Base-by-base conservation (phyloP, 2,113 vertebrate genomes). In the Brachionichthys hirsutus region DNA sequence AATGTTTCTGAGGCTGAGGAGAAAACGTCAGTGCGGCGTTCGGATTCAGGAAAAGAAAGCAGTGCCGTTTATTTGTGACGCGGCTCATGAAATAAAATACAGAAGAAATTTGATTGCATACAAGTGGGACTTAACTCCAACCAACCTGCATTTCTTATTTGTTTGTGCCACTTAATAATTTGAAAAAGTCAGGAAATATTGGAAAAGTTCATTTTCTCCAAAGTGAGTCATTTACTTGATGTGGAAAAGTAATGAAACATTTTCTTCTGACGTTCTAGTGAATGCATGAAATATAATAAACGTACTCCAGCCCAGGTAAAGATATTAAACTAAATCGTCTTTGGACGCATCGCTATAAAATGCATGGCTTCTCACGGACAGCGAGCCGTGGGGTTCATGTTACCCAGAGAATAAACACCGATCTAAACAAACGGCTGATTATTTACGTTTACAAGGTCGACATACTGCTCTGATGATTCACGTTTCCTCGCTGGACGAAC, bases 401-500 rank as follows among this genome's bases (percentile, higher is more conserved):
- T 24, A 15, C 16, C 34, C 17, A 72, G 15, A 22, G 15, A 30
- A 36, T 14, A 60, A 38, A 24, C 34, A 49, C 15, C 48, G 44
- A 38, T 54, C 17, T 17, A 35, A 46, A 59, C 18, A 49, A 72
- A 53, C 17, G 7, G 15, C 60, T 41, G 13, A 13, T 19, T 45
- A 51, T 60, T 68, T 46, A 54, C 9, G 0, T 66, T 59, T 45
- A 10, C n/a, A 62, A 47, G 59, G 42, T 72, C 17, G 69, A 60
- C 66, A 67, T 70, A 65, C 36, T 48, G 55, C 34, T 58, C 80
- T 80, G 54, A 66, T 80, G 75, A 70, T 65, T 86, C 74, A 77
- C 43, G 80, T 83, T 86, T 86, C 79, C 83, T 78, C 69, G 62
- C 72, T 73, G 73, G 47, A 38, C 57, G 58, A 47, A 57, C 40